phyloP scores from a whole-genome alignment of 2,113 vertebrate genomes.

The Eptesicus fuscus region DNA sequence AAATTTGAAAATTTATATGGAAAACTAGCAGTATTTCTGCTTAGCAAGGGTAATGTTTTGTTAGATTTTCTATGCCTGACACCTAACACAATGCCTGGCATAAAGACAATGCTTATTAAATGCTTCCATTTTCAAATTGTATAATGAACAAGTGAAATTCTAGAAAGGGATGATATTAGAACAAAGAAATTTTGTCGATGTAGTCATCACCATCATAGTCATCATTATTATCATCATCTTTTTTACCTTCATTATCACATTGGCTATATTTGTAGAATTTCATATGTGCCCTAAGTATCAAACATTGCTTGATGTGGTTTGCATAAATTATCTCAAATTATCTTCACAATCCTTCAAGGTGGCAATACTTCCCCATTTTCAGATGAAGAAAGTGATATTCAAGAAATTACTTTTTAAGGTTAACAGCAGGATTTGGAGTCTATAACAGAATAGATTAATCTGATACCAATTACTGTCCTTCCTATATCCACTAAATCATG shows the following conservation, averaged over 20 bases:
- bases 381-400: neutral
- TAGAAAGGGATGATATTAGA: neutral
- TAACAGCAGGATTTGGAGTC: neutral
- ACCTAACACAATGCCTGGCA: neutral
- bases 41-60: neutral
- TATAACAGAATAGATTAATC: neutral
- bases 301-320: neutral
- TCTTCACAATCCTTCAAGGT: neutral
- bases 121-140: neutral
- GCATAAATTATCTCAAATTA: neutral
- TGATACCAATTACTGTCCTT: neutral
- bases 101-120: neutral
- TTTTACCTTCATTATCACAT: neutral
- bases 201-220: neutral
- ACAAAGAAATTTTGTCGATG: neutral
- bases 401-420: neutral
- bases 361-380: neutral
- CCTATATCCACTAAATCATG: neutral
- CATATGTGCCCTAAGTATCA: neutral
- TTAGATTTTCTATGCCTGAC: neutral
- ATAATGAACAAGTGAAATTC: neutral
- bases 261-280: neutral
- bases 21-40: neutral
- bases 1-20: neutral
- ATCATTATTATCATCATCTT: neutral